These are phyloP conservation scores for Limnodromus scolopaceus DNA, from an alignment of 2,797 vertebrate species.

Conservation along the genomic window DNA sequence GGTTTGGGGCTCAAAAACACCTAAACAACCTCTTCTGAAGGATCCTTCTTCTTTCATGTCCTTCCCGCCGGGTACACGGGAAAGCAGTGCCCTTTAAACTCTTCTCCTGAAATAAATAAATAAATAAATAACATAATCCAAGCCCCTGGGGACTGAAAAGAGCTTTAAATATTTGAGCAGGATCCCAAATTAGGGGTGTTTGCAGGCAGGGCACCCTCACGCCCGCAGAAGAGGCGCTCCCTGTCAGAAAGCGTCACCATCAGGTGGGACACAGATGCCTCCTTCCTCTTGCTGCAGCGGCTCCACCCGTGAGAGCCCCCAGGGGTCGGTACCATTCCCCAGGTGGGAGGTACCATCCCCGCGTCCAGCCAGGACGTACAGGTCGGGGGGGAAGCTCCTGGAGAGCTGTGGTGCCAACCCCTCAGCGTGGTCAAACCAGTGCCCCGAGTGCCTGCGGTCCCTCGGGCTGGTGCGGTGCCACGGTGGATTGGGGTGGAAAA, in stretches of 20 bases:
- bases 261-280: rapidly evolving
- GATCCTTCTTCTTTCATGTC: not conserved
- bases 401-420: not conserved
- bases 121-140: too few relatives aligned
- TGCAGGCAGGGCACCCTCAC: rapidly evolving
- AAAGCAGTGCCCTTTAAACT: not conserved
- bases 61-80: not conserved
- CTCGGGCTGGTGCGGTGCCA: rapidly evolving
- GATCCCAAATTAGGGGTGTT: not conserved
- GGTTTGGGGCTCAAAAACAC: not conserved
- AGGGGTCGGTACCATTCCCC: not conserved
- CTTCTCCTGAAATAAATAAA: not conserved
- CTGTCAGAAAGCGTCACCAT: not conserved
- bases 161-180: not conserved
- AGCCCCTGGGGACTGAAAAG: not conserved
- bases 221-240: not conserved
- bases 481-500: rapidly evolving
- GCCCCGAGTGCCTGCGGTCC: rapidly evolving
- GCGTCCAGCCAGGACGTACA: not conserved
- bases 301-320: not conserved
- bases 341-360: not conserved
- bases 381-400: not conserved
- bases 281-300: rapidly evolving
- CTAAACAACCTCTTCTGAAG: not conserved
- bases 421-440: rapidly evolving